These are phyloP conservation scores for Tachyglossus aculeatus DNA, from an alignment of 2,797 vertebrate species.

Conservation along the genomic window DNA sequence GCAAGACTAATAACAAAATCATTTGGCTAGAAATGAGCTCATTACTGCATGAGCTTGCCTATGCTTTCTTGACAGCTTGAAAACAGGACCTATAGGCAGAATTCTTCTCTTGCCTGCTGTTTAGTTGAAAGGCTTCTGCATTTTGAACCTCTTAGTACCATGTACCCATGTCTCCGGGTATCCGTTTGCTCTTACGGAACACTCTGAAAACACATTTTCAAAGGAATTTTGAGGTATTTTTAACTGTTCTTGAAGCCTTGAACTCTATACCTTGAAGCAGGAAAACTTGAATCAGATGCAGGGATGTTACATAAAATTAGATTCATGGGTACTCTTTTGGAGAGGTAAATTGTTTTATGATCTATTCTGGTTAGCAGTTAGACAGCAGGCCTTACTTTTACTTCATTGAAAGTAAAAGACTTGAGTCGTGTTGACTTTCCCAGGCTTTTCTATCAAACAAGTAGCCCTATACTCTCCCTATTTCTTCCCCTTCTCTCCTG, in stretches of 20 bases:
- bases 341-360: background rate
- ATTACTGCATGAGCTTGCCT: background rate
- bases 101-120: background rate
- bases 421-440: too few relatives aligned
- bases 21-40: slow-evolving; percentile 22
- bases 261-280: background rate
- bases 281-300: background rate
- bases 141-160: background rate
- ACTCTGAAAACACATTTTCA: background rate
- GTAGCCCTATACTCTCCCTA: too few relatives aligned
- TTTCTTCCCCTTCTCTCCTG: too few relatives aligned
- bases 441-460: too few relatives aligned
- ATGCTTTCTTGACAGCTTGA: background rate
- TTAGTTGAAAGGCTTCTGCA: background rate
- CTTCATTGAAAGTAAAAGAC: too few relatives aligned
- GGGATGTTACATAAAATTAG: background rate
- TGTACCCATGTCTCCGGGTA: background rate
- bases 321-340: background rate
- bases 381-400: too few relatives aligned
- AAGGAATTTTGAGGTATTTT: background rate
- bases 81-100: background rate
- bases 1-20: background rate
- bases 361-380: too few relatives aligned
- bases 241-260: background rate
- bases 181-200: background rate